Base-by-base conservation (phyloP, 1,140 invertebrate species). In the Luehdorfia chinensis region DNA sequence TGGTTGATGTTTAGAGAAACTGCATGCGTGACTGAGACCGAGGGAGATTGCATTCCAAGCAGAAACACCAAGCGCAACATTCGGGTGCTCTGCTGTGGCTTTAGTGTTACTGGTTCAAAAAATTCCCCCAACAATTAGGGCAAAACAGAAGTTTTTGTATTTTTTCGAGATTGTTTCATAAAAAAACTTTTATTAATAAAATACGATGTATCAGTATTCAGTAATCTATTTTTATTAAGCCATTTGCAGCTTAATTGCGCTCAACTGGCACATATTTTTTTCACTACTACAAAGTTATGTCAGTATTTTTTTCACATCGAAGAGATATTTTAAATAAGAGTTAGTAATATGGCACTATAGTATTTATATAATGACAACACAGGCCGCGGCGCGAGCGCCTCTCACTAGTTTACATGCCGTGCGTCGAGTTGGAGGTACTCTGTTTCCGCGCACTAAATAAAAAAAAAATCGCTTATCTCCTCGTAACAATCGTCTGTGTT, bases 41-140 rank as follows among this genome's bases (percentile, higher is more conserved):
- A 76, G 66, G 57, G 64, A 80, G 74, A 81, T 78, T 81, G 80
- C 77, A 81, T 81, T 84, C 80, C 78, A 48, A 61, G 21, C 36
- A 39, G 23, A 27, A 27, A 14, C 36, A 8, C 36, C 49, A 44
- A 64, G 59, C 56, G 52, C 60, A 51, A 62, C 47, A 56, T 57
- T 55, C 51, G 45, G 44, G 16, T 57, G 50, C 53, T 36, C 41
- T 43, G 30, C 41, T 34, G 37, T 37, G 50, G 27, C 25, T 19
- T 19, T 25, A 16, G 18, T 57, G 54, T 57, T 57, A 48, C 50
- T 27, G 48, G 21, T 11, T 21, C n/a, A 14, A 28, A 4, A 16
- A 18, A 23, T 15, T 5, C 15, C 14, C 14, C 21, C 33, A 30
- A 19, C 36, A n/a, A n/a, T n/a, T n/a, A n/a, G n/a, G n/a, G n/a